Conservation (phyloP, 2,113 vertebrate species). For the Addax nasomaculatus region DNA sequence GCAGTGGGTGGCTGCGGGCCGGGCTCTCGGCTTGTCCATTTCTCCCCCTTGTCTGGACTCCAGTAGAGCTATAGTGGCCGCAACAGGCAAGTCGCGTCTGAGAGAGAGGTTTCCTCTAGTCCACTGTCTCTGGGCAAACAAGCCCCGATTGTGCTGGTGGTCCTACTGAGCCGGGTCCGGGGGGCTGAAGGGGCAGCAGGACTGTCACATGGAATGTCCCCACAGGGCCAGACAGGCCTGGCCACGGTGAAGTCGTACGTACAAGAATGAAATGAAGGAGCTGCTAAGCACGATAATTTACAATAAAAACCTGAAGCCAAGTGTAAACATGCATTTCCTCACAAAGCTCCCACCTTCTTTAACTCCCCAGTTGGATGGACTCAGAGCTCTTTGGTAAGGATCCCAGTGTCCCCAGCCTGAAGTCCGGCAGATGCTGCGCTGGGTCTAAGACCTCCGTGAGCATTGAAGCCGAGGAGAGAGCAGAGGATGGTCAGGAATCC, state of each 20-base stretch:
- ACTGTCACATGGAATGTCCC: neutral
- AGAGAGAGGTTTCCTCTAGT: neutral
- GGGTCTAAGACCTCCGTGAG: neutral
- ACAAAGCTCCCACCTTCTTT: neutral
- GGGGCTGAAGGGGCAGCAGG: neutral
- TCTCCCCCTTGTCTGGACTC: neutral
- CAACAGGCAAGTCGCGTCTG: too few species aligned
- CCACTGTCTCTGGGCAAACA: neutral
- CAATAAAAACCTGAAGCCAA: neutral
- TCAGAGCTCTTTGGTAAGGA: neutral
- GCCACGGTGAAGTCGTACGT: rapidly evolving
- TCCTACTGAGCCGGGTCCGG: neutral
- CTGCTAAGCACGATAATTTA: neutral
- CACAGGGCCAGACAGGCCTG: neutral
- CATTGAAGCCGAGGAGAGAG: neutral
- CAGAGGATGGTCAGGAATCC: neutral
- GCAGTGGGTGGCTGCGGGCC: neutral
- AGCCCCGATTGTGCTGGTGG: neutral
- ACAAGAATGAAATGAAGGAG: neutral
- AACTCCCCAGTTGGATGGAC: neutral
- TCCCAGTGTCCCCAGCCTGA: neutral
- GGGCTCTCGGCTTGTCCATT: too few species aligned
- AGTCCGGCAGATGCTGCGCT: neutral
- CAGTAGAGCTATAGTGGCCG: neutral
- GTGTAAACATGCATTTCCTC: neutral